These are phyloP conservation scores for Clarias gariepinus DNA, from an alignment of 2,113 vertebrate species.

Conservation along the genomic window DNA sequence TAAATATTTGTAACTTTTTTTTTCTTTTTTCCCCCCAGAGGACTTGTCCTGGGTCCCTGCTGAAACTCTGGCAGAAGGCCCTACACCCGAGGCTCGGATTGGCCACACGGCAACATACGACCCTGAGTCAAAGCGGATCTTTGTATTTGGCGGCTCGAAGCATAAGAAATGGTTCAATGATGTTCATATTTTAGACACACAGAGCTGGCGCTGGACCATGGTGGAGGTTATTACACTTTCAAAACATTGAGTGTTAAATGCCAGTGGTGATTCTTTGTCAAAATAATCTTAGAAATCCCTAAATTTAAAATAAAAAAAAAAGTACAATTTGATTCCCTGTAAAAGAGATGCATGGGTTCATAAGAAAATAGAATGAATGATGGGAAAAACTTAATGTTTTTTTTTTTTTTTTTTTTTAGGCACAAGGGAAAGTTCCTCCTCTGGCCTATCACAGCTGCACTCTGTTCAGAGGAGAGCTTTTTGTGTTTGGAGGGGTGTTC, in stretches of 20 bases:
- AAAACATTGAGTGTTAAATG: neutral
- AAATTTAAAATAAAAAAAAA: neutral
- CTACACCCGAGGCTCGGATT: slow-evolving; percentile 73
- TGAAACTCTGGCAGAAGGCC: slow-evolving; percentile 73
- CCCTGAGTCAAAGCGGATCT: slow-evolving; percentile 67
- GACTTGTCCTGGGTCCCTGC: slow-evolving; percentile 73
- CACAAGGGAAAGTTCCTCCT: slow-evolving; percentile 75
- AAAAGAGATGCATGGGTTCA: neutral
- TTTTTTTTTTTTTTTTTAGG: slow-evolving; percentile 53
- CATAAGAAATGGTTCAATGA: slow-evolving; percentile 78
- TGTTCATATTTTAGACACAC: slow-evolving; percentile 76
- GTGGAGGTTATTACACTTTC: slow-evolving; percentile 65
- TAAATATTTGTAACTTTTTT: neutral
- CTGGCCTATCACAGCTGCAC: slow-evolving; percentile 77
- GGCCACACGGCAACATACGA: slow-evolving; percentile 75
- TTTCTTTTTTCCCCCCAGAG: slow-evolving; percentile 64
- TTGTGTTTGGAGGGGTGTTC: slow-evolving; percentile 78
- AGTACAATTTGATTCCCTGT: neutral
- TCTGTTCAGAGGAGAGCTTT: slow-evolving; percentile 74
- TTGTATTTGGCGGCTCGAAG: slow-evolving; percentile 77
- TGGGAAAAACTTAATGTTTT: neutral
- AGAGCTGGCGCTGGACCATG: slow-evolving; percentile 76
- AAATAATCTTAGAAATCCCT: no score
- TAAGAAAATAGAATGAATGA: neutral
- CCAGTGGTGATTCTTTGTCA: neutral